Conservation (phyloP, 2,113 vertebrate genomes). For the Clinocottus analis region DNA sequence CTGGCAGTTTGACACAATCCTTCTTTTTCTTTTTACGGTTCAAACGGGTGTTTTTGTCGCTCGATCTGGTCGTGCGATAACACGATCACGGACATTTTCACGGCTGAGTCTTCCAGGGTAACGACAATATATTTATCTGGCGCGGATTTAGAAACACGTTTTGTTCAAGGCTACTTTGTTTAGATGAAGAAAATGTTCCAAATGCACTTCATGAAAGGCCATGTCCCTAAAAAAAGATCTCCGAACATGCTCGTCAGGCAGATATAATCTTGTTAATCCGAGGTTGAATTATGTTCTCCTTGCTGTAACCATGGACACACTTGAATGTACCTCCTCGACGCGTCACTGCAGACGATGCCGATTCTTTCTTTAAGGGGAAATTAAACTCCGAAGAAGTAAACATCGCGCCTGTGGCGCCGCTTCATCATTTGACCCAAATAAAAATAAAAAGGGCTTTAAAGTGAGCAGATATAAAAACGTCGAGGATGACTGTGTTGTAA, state of each 20-base stretch:
- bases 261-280: constrained; percentile 2
- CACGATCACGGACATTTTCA: neutral
- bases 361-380: neutral
- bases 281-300: neutral
- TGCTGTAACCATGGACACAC: neutral
- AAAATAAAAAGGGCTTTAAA: neutral
- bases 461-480: neutral
- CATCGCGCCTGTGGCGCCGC: neutral
- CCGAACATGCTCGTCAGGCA: neutral
- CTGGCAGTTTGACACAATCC: constrained; percentile 33
- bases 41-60: neutral
- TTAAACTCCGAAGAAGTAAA: neutral
- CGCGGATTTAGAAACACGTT: constrained; percentile 8
- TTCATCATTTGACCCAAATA: neutral
- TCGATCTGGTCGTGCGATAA: neutral
- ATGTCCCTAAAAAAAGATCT: neutral
- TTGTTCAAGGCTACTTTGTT: constrained; percentile 10
- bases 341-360: neutral
- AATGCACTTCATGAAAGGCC: neutral
- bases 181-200: constrained; percentile 1
- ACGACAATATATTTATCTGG: neutral
- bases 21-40: neutral
- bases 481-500: neutral
- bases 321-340: neutral
- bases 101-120: neutral